Evolutionary conservation across 2,113 vertebrate genomes (phyloP), one percentile per base, ranked within the genome.

Genomic region (Oreamnos americanus): DNA sequence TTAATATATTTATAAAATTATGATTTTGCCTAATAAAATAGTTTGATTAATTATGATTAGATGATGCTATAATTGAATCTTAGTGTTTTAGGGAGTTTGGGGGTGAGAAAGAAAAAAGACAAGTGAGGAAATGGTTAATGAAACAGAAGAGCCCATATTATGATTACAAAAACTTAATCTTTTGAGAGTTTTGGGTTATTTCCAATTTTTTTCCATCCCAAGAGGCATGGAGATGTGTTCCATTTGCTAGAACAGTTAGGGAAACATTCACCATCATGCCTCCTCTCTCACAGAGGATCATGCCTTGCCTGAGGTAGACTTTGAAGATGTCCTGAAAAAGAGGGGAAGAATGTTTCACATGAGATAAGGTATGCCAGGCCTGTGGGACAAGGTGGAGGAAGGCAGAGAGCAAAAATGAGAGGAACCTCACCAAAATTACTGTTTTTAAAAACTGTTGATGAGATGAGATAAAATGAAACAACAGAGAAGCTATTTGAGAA

Each of bases 381-480:
- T 92, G 13, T 45, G 43, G 74, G 47, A 81, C 71, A 94, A 78
- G 33, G 19, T 58, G 43, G 67, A 94, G 12, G 30, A 89, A 92
- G 53, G 25, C 15, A 83, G 15, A 2, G 14, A 47, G 7, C 45
- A 91, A 85, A 58, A 85, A 84, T n/a, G 26, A 71, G 74, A 97
- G 83, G 57, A 79, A 57, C 12, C 7, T 2, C 36, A 81, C 43
- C 28, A 49, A 64, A 67, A 67, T 21, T 7, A 51, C 57, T 58
- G 10, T 39, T 82, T 67, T 87, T 39, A 13, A 90, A 83, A 84
- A n/a, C 8, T 25, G 60, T 71, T 55, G 9, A 87, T 95, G 74
- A 93, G 36, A 78, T 82, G 23, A 95, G 85, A 81, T 94, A 11
- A 96, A 90, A 91, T 82, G 43, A 96, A 97, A 86, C 26, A 91